Percentiles rank a stretch among this genome's conserved stretches.
phyloP scores from a whole-genome alignment of 2,797 vertebrate genomes.

The Crenichthys baileyi region DNA sequence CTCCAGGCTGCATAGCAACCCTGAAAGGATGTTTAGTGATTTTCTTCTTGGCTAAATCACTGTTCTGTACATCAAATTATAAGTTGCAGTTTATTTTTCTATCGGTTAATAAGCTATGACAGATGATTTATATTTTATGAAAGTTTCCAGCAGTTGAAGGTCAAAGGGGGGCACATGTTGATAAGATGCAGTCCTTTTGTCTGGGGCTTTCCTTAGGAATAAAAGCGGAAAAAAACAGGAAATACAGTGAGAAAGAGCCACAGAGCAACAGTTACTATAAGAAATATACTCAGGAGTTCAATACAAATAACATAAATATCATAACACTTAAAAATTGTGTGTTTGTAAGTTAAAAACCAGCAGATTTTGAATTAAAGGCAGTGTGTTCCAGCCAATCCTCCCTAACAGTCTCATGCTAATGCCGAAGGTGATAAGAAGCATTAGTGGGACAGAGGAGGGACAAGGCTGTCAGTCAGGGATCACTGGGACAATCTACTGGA shows the following conservation, averaged over 20 bases:
- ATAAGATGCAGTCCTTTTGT: not conserved
- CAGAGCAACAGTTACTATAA: conserved; percentile 18
- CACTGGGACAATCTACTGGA: conserved; percentile 55
- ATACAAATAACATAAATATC: not conserved
- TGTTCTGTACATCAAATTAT: not conserved
- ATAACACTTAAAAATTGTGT: not conserved
- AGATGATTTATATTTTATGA: not conserved
- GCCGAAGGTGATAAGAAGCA: conserved; percentile 44
- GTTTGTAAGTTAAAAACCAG: not conserved
- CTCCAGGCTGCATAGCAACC: not conserved
- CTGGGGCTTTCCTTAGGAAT: conserved; percentile 32
- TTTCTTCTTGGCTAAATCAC: not conserved
- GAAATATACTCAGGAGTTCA: not conserved
- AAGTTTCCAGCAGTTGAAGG: not conserved
- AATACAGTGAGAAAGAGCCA: conserved; percentile 11
- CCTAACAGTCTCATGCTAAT: not conserved
- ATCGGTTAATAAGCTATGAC: not conserved
- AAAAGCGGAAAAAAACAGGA: conserved; percentile 41
- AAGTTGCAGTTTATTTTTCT: not conserved
- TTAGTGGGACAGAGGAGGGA: conserved; percentile 43
- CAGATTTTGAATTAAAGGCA: not conserved
- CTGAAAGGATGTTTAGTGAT: not conserved
- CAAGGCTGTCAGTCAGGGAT: conserved; percentile 33
- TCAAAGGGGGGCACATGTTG: not conserved
- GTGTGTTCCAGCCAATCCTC: not conserved